Percentiles rank a stretch among this genome's conserved stretches.
Conservation (phyloP, 2,113 vertebrate genomes). For the Amphiprion ocellaris region DNA sequence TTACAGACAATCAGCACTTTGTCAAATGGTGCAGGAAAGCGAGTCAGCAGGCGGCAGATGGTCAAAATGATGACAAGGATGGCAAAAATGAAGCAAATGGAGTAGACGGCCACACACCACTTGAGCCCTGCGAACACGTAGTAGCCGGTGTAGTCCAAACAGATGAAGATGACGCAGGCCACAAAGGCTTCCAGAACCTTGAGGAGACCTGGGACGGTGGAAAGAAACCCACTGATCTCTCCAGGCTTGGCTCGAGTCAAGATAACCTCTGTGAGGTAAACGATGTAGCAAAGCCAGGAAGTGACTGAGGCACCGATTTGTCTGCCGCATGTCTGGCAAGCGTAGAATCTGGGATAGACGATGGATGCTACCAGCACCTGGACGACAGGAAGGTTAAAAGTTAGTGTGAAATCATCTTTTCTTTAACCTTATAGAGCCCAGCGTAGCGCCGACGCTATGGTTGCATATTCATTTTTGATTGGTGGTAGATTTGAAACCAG, state of each 20-base stretch:
- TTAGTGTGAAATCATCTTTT: not conserved
- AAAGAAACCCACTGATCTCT: conserved; percentile 89
- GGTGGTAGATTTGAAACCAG: too few species aligned
- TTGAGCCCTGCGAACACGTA: conserved; percentile 14
- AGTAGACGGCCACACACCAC: conserved; percentile 91
- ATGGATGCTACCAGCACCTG: conserved; percentile 86
- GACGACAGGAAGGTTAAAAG: not conserved
- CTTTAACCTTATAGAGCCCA: too few species aligned
- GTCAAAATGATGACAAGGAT: conserved; percentile 87
- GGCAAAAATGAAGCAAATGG: conserved; percentile 89
- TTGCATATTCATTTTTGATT: too few species aligned
- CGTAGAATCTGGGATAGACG: conserved; percentile 82
- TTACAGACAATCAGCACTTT: conserved; percentile 85
- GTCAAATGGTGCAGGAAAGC: conserved; percentile 81
- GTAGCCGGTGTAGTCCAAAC: conserved; percentile 23
- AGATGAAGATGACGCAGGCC: conserved; percentile 90
- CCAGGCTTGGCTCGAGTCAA: conserved; percentile 85
- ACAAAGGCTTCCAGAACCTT: conserved; percentile 91
- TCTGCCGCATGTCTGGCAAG: conserved; percentile 20
- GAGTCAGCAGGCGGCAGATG: conserved; percentile 82
- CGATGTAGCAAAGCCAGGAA: conserved; percentile 86
- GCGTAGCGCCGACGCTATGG: too few species aligned
- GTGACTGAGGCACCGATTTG: conserved; percentile 78
- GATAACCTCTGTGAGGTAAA: conserved; percentile 86
- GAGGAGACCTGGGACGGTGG: conserved; percentile 88